Conservation (phyloP, 2,797 vertebrate species). For the Manis crassicaudata region DNA sequence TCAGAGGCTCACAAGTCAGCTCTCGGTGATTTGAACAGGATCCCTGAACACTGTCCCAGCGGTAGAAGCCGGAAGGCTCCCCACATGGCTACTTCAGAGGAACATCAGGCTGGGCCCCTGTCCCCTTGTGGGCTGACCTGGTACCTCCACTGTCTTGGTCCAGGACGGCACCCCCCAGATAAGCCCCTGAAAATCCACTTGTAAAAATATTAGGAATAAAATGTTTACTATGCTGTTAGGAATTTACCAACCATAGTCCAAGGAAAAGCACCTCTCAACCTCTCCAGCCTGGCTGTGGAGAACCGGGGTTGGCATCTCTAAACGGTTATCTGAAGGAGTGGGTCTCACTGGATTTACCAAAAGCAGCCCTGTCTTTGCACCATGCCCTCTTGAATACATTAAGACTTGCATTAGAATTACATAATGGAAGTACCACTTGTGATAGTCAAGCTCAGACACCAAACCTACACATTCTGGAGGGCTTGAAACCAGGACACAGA, state of each 20-base stretch:
- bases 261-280: not conserved
- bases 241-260: not conserved
- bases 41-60: conserved; percentile 69
- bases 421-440: conserved; percentile 45
- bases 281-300: not conserved
- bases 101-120: not conserved
- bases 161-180: not conserved
- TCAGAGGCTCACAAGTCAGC: conserved; percentile 74
- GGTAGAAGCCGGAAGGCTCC: conserved; percentile 61
- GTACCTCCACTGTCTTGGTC: fast-evolving
- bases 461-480: not conserved
- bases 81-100: not conserved
- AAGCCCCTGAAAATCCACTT: conserved; percentile 17
- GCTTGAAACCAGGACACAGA: not conserved
- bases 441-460: conserved; percentile 47
- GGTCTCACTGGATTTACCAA: not conserved
- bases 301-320: not conserved
- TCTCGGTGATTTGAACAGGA: conserved; percentile 77
- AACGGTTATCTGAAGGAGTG: conserved; percentile 4
- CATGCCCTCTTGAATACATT: conserved; percentile 4
- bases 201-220: not conserved
- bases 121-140: not conserved
- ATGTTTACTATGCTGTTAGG: not conserved
- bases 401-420: conserved; percentile 57
- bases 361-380: conserved; percentile 53